A percentile compares a stretch with the other conserved stretches of the same genome.
phyloP scores from a whole-genome alignment of 1,140 invertebrate species.

The Drosophila biarmipes region DNA sequence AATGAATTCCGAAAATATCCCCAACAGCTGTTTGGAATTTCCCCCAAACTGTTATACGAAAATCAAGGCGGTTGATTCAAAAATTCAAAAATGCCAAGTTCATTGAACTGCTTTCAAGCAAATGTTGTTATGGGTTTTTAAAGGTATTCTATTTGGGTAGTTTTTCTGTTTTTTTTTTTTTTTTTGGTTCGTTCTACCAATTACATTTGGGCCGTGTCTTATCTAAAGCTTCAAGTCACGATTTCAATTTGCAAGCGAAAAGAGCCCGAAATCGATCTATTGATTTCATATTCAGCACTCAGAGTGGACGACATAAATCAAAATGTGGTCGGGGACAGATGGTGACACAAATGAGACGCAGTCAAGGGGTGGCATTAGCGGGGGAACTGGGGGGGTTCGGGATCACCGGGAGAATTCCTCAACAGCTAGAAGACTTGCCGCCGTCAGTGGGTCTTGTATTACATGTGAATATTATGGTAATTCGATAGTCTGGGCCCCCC shows the following conservation, averaged over 20 bases:
- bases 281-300: slow-evolving; percentile 82
- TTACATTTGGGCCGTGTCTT: slow-evolving; percentile 62
- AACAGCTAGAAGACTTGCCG: background rate
- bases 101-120: slow-evolving; percentile 39
- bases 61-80: slow-evolving; percentile 16
- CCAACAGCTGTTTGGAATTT: slow-evolving; percentile 24
- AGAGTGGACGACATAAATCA: slow-evolving; percentile 81
- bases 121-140: slow-evolving; percentile 19
- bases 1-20: background rate
- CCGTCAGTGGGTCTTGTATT: background rate
- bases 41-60: slow-evolving; percentile 48
- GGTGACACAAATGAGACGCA: slow-evolving; percentile 65
- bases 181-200: slow-evolving; percentile 31
- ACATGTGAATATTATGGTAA: background rate
- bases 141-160: background rate
- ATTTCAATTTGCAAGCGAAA: slow-evolving; percentile 77
- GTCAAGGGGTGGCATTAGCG: background rate
- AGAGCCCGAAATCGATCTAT: slow-evolving; percentile 75
- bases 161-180: background rate
- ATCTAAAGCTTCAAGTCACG: slow-evolving; percentile 79
- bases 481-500: background rate
- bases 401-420: background rate
- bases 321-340: slow-evolving; percentile 56
- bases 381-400: background rate
- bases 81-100: slow-evolving; percentile 20